Conservation (phyloP, 2,888 invertebrate species). For the Agrochola circellaris region DNA sequence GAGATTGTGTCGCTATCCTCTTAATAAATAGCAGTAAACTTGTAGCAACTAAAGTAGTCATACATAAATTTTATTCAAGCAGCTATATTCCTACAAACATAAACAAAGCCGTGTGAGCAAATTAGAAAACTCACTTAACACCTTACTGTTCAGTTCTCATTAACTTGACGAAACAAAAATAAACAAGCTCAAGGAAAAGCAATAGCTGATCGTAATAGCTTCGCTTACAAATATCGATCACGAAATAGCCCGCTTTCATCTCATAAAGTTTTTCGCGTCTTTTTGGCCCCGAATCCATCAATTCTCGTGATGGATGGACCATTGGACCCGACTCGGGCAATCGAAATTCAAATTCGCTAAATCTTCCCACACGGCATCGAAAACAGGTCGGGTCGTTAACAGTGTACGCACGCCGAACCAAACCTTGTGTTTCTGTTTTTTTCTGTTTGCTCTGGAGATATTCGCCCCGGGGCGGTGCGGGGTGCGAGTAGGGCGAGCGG, state of each 20-base stretch:
- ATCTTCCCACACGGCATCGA: constrained; percentile 89
- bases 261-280: constrained; percentile 82
- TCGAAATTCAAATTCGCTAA: constrained; percentile 91
- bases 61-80: background rate
- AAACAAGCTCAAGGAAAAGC: constrained; percentile 71
- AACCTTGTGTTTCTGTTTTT: constrained; percentile 81
- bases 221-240: constrained; percentile 85
- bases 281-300: constrained; percentile 90
- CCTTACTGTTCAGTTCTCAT: constrained; percentile 51
- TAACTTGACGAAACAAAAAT: constrained; percentile 59
- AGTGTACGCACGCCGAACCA: constrained; percentile 78
- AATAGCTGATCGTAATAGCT: constrained; percentile 81
- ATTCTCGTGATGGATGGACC: constrained; percentile 90
- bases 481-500: constrained; percentile 62
- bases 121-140: constrained; percentile 55
- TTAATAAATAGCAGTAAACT: background rate
- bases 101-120: constrained; percentile 33
- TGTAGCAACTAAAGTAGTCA: background rate
- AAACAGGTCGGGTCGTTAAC: constrained; percentile 89
- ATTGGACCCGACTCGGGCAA: constrained; percentile 82
- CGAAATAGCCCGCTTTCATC: constrained; percentile 87
- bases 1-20: background rate
- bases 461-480: constrained; percentile 80
- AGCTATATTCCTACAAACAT: constrained; percentile 11
- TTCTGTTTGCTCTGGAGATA: constrained; percentile 86